phyloP scores from a whole-genome alignment of 2,113 vertebrate species.

The Syrrhaptes paradoxus region DNA sequence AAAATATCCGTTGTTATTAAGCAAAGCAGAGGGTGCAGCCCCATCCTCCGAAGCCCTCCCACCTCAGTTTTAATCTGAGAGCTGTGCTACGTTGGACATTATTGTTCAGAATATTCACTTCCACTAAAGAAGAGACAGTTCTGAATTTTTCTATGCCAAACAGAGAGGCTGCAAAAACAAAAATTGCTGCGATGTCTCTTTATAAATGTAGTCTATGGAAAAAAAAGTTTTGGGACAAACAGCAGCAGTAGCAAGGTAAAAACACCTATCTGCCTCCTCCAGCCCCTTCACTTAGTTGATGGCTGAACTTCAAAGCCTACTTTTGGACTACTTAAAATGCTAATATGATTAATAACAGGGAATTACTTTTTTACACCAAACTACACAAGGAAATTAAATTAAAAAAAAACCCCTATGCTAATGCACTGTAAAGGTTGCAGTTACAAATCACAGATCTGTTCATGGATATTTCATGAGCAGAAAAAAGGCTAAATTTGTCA shows the following conservation, averaged over 20 bases:
- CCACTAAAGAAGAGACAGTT: background rate
- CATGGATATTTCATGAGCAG: slow-evolving; percentile 65
- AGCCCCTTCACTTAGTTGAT: background rate
- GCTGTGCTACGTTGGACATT: background rate
- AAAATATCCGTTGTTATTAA: background rate
- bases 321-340: slow-evolving; percentile 46
- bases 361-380: slow-evolving; percentile 56
- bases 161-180: background rate
- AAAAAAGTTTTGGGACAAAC: background rate
- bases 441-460: slow-evolving; percentile 64
- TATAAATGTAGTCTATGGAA: background rate
- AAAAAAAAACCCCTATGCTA: background rate
- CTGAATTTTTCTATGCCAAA: background rate
- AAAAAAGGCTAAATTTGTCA: slow-evolving; percentile 66
- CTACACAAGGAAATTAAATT: slow-evolving; percentile 61
- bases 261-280: background rate
- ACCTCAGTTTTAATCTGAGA: background rate
- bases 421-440: slow-evolving; percentile 61
- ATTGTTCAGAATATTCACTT: background rate
- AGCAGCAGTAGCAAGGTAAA: background rate
- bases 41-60: background rate
- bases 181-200: background rate
- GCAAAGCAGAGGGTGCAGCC: background rate
- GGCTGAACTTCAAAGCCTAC: slow-evolving; percentile 23
- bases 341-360: slow-evolving; percentile 40